A percentile compares a stretch with the other conserved stretches of the same genome.
Evolutionary conservation across 2,888 invertebrate species (phyloP).

Genomic region (Torymus texanus): DNA sequence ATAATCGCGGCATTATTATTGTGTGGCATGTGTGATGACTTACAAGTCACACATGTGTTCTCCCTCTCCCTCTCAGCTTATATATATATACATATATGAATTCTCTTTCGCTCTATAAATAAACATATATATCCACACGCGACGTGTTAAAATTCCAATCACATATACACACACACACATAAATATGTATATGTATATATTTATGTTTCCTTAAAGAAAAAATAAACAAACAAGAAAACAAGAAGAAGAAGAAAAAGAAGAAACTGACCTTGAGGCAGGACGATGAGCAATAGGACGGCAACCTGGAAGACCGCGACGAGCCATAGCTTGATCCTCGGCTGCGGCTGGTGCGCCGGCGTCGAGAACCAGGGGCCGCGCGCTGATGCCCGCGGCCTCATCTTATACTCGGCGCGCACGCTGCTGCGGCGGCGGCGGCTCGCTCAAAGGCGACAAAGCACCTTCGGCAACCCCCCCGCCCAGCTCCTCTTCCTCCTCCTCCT

Average conservation of each 20-base stretch:
- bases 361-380: slow-evolving; percentile 17
- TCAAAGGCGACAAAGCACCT: not conserved
- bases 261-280: slow-evolving; percentile 72
- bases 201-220: too few species aligned
- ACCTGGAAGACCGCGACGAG: slow-evolving; percentile 65
- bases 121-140: too few species aligned
- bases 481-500: too few species aligned
- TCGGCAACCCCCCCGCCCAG: too few species aligned
- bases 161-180: too few species aligned
- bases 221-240: not conserved
- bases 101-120: too few species aligned
- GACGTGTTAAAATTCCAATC: too few species aligned
- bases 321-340: slow-evolving; percentile 60
- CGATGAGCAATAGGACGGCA: slow-evolving; percentile 67
- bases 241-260: too few species aligned
- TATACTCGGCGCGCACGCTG: not conserved
- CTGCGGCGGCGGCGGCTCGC: not conserved
- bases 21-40: not conserved
- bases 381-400: slow-evolving; percentile 37
- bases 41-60: not conserved
- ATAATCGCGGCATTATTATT: not conserved
- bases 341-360: slow-evolving; percentile 43
- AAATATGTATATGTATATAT: too few species aligned
- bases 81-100: too few species aligned
- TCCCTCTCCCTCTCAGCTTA: too few species aligned